A percentile compares a stretch with the other conserved stretches of the same genome.
These are phyloP conservation scores for Cirrhinus mrigala DNA, from an alignment of 2,797 vertebrate species.

Conservation along the genomic window DNA sequence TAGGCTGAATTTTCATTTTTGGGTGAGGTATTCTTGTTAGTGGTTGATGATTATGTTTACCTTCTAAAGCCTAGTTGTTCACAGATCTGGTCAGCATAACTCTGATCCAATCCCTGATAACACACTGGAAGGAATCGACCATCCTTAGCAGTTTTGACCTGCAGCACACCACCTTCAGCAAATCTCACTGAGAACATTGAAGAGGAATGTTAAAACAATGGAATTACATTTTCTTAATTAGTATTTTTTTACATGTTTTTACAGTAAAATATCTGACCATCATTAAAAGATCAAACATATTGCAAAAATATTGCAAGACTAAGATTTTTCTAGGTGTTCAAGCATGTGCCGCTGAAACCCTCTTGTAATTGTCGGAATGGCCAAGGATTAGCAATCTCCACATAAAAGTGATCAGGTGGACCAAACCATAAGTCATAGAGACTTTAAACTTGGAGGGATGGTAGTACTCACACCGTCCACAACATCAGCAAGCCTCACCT, in stretches of 20 bases:
- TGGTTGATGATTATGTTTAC: slow-evolving; percentile 69
- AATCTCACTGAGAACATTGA: slow-evolving; percentile 81
- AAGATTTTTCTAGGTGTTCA: neutral
- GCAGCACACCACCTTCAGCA: slow-evolving; percentile 69
- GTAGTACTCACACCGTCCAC: too few species aligned
- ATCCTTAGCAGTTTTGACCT: slow-evolving; percentile 78
- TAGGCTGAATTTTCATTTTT: neutral
- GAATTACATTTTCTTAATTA: neutral
- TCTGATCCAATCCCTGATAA: slow-evolving; percentile 75
- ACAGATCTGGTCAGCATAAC: slow-evolving; percentile 81
- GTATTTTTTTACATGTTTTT: neutral
- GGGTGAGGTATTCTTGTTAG: neutral
- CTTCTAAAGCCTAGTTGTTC: slow-evolving; percentile 84
- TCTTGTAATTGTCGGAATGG: too few species aligned
- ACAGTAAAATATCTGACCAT: neutral
- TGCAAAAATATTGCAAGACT: neutral
- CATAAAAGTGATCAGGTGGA: too few species aligned
- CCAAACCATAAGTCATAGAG: too few species aligned
- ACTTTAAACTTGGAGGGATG: too few species aligned
- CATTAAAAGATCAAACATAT: neutral
- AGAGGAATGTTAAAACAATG: neutral
- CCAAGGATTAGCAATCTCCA: too few species aligned
- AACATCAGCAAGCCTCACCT: too few species aligned
- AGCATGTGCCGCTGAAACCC: too few species aligned
- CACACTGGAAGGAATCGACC: slow-evolving; percentile 87